A percentile compares a stretch with the other conserved stretches of the same genome.
These are phyloP conservation scores for Diloba caeruleocephala DNA, from an alignment of 2,888 invertebrate genomes.

Conservation along the genomic window DNA sequence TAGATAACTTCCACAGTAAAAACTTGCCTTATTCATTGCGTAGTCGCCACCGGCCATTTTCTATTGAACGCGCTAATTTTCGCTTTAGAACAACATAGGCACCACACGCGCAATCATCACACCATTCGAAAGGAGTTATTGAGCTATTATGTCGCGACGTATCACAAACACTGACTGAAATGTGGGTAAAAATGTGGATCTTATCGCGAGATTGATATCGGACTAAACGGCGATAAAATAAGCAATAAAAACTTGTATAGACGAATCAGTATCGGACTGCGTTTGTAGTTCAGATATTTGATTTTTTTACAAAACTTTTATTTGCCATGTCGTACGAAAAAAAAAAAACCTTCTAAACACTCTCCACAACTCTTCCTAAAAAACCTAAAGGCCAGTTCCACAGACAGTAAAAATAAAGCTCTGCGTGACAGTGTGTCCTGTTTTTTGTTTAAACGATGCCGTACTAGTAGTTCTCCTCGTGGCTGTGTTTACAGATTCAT, in stretches of 20 bases:
- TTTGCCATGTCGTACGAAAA: too few species aligned
- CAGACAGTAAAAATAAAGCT: too few species aligned
- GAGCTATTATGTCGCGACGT: slow-evolving; percentile 21
- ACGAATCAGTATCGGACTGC: slow-evolving; percentile 22
- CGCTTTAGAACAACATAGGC: slow-evolving; percentile 5
- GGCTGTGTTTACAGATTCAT: too few species aligned
- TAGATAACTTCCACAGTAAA: neutral
- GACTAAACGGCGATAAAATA: slow-evolving; percentile 34
- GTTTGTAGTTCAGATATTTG: slow-evolving; percentile 10
- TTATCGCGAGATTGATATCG: slow-evolving; percentile 55
- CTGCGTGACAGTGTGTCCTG: too few species aligned
- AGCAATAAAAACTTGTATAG: slow-evolving; percentile 34
- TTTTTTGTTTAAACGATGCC: too few species aligned
- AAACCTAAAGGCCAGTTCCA: too few species aligned
- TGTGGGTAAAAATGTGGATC: slow-evolving; percentile 35
- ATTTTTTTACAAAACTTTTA: too few species aligned
- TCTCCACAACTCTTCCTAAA: too few species aligned
- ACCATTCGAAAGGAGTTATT: slow-evolving; percentile 15
- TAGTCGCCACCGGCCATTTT: slow-evolving; percentile 76
- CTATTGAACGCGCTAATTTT: slow-evolving; percentile 47
- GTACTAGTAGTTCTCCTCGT: too few species aligned
- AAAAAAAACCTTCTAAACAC: too few species aligned
- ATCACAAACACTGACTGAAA: slow-evolving; percentile 36
- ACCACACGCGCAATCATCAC: slow-evolving; percentile 24
- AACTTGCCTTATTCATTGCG: slow-evolving; percentile 73